Conservation (phyloP, 2,113 vertebrate genomes). For the Bubo bubo region DNA sequence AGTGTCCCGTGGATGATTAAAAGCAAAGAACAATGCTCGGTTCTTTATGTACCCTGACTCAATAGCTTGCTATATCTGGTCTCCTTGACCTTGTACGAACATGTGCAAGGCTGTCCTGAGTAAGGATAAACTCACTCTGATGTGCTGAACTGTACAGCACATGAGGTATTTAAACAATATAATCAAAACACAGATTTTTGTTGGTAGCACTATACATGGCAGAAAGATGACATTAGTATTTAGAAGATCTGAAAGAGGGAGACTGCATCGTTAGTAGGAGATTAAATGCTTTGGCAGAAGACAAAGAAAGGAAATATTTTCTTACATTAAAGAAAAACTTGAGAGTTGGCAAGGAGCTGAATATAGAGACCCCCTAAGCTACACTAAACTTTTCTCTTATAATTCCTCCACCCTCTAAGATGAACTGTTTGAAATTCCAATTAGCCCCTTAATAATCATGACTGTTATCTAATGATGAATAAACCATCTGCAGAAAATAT, state of each 20-base stretch:
- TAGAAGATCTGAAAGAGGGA: background rate
- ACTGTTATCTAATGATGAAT: slow-evolving; percentile 55
- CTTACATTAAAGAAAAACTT: background rate
- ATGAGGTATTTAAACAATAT: background rate
- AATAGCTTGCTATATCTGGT: background rate
- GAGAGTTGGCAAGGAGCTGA: background rate
- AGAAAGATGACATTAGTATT: background rate
- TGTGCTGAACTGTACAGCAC: background rate
- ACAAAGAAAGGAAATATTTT: background rate
- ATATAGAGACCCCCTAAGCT: background rate
- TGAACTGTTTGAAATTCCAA: slow-evolving; percentile 26
- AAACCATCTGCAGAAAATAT: slow-evolving; percentile 60
- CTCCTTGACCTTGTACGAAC: background rate
- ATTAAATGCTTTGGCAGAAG: background rate
- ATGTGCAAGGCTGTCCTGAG: background rate
- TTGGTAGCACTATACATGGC: background rate
- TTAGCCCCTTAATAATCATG: slow-evolving; percentile 55
- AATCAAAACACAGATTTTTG: background rate
- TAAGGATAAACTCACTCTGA: background rate
- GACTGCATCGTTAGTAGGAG: background rate
- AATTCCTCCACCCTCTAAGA: slow-evolving; percentile 12
- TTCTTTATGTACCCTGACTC: background rate
- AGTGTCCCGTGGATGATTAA: background rate
- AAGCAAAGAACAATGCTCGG: background rate
- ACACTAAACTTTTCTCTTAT: background rate